Base-by-base conservation (phyloP, 2,888 invertebrate genomes). In the Ochropacha duplaris region DNA sequence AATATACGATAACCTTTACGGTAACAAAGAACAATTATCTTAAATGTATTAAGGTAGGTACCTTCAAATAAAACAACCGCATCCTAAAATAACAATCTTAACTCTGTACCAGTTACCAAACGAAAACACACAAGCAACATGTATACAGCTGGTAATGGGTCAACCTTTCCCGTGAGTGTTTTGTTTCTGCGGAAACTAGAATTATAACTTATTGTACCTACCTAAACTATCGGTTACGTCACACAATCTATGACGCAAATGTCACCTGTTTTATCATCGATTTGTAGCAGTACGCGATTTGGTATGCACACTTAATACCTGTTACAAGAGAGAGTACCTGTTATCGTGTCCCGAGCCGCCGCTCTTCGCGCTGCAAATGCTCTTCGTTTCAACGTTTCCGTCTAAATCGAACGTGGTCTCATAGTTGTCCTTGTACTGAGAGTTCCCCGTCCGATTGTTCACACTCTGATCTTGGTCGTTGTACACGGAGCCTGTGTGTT, bases 301-400 rank as follows among this genome's bases (percentile, higher is more conserved):
- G 19, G 44, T 19, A 44, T 44, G 44, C 44, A 19, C 14, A 12
- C 8, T 31, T 31, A 39, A 56, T 50, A 55, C 57, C 78, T 87
- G 36, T 22, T 49, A 34, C 28, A 56, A 50, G 22, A 44, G 22
- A 31, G n/a, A 56, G 87, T 94, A 97, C 97, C 97, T 95, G 94
- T 94, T 95, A 79, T 96, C 97, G 73, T 96, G 96, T 74, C 95
- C 95, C 24, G 96, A 96, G 72, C 96, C 95, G 63, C 95, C 95
- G 75, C 96, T 95, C 77, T 96, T 96, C 57, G 96, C 94, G 86
- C 96, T 96, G 85, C 97, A 96, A 66, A 97, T 96, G 69, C 97
- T 97, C 74, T 97, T 96, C 4, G 98, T 98, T 87, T 98, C 98
- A 64, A 98, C 96, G 87, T 97, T 97, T 62, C 97, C 98, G 81